Percentiles rank a stretch among this genome's conserved stretches.
Conservation (phyloP, 2,888 invertebrate genomes). For the Coleophora flavipennella region DNA sequence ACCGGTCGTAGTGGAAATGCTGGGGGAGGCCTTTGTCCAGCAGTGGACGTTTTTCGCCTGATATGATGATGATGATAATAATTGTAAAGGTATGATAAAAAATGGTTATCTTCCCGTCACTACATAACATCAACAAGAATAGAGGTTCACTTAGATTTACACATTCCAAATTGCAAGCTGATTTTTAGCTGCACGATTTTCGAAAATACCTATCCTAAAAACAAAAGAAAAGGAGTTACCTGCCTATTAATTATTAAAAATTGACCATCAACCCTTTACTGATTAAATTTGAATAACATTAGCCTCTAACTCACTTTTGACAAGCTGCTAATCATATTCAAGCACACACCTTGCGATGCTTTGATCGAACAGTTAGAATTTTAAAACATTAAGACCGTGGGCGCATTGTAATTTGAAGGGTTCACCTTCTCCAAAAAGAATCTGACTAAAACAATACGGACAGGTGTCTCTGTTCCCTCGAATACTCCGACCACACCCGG, state of each 20-base stretch:
- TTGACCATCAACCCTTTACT: slow-evolving; percentile 49
- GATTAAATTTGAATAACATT: slow-evolving; percentile 58
- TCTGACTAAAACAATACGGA: slow-evolving; percentile 40
- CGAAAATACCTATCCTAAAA: too few species aligned
- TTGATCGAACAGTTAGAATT: slow-evolving; percentile 53
- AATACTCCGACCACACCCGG: too few species aligned
- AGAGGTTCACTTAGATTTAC: too few species aligned
- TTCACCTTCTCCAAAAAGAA: slow-evolving; percentile 43
- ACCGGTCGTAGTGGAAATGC: too few species aligned
- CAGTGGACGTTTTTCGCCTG: too few species aligned
- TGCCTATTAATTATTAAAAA: slow-evolving; percentile 29
- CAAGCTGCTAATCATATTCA: slow-evolving; percentile 72
- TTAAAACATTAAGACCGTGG: slow-evolving; percentile 49
- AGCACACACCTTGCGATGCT: slow-evolving; percentile 62
- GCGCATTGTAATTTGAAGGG: slow-evolving; percentile 48
- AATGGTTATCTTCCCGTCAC: too few species aligned
- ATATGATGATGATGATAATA: too few species aligned
- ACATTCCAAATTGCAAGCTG: too few species aligned
- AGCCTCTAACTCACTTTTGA: slow-evolving; percentile 60
- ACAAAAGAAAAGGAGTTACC: slow-evolving; percentile 1
- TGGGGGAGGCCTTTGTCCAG: too few species aligned
- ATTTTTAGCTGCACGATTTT: too few species aligned
- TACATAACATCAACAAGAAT: too few species aligned
- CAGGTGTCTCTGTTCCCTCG: slow-evolving; percentile 22
- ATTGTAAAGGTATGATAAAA: too few species aligned